phyloP scores from a whole-genome alignment of 1,140 invertebrate species.

The Adelges cooleyi region DNA sequence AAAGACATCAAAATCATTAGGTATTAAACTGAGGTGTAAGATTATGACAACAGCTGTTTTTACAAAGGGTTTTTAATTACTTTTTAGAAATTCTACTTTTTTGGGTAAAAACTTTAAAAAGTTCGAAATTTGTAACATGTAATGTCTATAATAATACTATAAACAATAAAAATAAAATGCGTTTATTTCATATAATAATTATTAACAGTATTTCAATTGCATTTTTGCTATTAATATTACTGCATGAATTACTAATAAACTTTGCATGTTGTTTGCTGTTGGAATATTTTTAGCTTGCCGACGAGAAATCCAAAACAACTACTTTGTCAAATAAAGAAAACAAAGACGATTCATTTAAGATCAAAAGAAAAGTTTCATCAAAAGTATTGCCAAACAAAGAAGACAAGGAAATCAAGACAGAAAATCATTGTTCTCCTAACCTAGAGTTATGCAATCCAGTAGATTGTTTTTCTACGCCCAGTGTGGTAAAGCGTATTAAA shows the following conservation, averaged over 20 bases:
- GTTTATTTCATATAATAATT: too few species aligned
- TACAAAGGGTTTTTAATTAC: too few species aligned
- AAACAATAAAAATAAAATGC: too few species aligned
- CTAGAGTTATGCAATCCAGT: conserved; percentile 4
- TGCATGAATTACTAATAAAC: conserved; percentile 15
- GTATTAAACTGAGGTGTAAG: too few species aligned
- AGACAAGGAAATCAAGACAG: background rate
- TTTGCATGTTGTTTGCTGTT: conserved; percentile 23
- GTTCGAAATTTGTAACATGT: too few species aligned
- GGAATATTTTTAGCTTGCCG: conserved; percentile 16
- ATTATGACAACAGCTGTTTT: too few species aligned
- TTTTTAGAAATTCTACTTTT: too few species aligned
- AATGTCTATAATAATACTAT: too few species aligned
- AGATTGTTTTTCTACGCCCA: conserved; percentile 26
- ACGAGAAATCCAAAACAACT: conserved; percentile 3
- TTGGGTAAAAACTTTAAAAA: too few species aligned
- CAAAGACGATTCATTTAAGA: conserved; percentile 22
- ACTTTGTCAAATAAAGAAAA: conserved; percentile 21
- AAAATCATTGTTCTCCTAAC: conserved; percentile 14
- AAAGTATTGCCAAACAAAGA: conserved; percentile 2
- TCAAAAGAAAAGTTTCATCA: background rate
- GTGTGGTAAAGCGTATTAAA: conserved; percentile 14
- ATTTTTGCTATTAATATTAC: background rate
- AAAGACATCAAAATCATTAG: too few species aligned
- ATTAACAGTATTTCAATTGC: too few species aligned